Conservation (phyloP, 1,140 invertebrate species). For the Trichomalopsis sarcophagae region DNA sequence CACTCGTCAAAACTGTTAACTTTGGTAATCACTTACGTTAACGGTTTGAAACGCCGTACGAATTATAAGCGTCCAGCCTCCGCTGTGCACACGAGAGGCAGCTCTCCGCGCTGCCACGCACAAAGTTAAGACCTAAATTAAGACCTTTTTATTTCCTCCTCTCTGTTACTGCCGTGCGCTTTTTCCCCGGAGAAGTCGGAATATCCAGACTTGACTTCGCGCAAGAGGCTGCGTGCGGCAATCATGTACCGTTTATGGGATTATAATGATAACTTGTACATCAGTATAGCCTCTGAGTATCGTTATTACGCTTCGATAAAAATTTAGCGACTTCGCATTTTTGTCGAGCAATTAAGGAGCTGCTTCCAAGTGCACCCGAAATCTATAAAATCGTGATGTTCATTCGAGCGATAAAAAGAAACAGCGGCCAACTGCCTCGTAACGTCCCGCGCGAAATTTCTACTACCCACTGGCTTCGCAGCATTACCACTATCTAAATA, state of each 20-base stretch:
- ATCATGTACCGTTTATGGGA: slow-evolving; percentile 7
- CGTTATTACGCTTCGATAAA: slow-evolving; percentile 7
- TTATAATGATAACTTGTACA: slow-evolving; percentile 32
- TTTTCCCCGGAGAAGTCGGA: background rate
- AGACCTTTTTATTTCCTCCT: background rate
- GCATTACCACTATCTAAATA: background rate
- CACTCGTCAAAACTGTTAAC: background rate
- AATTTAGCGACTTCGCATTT: background rate
- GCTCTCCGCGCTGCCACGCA: background rate
- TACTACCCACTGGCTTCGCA: too few relatives aligned
- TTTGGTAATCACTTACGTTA: background rate
- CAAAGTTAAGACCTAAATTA: background rate
- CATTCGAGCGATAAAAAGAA: too few relatives aligned
- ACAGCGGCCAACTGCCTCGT: too few relatives aligned
- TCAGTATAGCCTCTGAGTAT: background rate
- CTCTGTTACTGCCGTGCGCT: background rate
- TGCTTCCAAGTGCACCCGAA: too few relatives aligned
- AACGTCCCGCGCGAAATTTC: too few relatives aligned
- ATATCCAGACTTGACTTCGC: background rate
- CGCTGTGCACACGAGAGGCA: too few relatives aligned
- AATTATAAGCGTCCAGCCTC: too few relatives aligned
- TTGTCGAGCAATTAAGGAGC: too few relatives aligned
- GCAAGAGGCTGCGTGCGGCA: slow-evolving; percentile 8
- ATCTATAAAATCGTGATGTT: background rate
- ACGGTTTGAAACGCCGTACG: background rate